phyloP scores from a whole-genome alignment of 2,797 vertebrate species.

The Intellagama lesueurii region DNA sequence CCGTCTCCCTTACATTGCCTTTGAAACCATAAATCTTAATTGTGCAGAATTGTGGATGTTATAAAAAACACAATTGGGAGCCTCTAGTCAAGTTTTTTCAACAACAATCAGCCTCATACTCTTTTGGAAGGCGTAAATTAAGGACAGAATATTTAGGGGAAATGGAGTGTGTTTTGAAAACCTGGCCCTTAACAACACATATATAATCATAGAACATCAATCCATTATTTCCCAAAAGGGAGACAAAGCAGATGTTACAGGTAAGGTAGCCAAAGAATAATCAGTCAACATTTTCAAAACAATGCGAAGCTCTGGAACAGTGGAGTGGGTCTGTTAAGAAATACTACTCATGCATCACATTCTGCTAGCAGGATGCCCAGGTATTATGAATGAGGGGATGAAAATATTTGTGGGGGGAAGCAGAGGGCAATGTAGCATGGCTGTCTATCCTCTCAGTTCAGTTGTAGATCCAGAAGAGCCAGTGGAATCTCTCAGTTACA shows the following conservation, averaged over 20 bases:
- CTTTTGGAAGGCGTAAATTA: neutral
- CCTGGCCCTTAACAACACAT: neutral
- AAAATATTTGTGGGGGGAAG: neutral
- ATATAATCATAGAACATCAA: neutral
- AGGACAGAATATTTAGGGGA: neutral
- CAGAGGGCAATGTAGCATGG: no score
- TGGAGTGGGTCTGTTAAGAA: neutral
- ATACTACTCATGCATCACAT: neutral
- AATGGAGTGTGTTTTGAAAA: neutral
- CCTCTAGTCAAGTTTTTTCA: conserved; percentile 31
- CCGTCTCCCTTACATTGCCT: neutral
- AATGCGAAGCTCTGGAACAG: neutral
- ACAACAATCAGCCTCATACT: neutral
- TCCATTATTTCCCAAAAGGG: neutral
- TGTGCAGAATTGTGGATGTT: conserved; percentile 33
- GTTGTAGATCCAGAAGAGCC: no score
- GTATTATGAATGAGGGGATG: no score
- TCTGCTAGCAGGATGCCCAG: neutral
- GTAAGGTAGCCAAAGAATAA: neutral
- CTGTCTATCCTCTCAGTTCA: no score
- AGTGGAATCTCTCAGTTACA: no score
- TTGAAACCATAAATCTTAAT: conserved; percentile 45
- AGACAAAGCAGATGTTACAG: conserved; percentile 5
- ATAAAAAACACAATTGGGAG: conserved; percentile 16
- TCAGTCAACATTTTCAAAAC: neutral